Percentiles rank a stretch among this genome's conserved stretches.
phyloP scores from a whole-genome alignment of 2,797 vertebrate genomes.

The Catamblyrhynchus diadema region DNA sequence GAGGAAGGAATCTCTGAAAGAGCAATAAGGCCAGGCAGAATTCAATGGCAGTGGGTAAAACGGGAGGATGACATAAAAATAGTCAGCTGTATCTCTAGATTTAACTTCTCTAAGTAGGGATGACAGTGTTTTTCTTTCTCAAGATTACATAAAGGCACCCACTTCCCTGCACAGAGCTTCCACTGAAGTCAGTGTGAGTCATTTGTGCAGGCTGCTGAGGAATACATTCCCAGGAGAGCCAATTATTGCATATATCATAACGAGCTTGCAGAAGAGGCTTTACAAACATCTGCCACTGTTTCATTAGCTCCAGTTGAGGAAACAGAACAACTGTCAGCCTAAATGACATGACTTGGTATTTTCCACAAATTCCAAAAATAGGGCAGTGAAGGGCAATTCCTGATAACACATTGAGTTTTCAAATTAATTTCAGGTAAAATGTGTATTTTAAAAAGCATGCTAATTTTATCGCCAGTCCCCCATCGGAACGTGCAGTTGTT shows the following conservation, averaged over 20 bases:
- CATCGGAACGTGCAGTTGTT: background rate
- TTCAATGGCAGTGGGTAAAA: background rate
- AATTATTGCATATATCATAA: slow-evolving; percentile 36
- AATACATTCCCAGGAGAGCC: slow-evolving; percentile 3
- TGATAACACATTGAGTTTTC: background rate
- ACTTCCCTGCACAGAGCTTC: background rate
- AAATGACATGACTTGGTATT: background rate
- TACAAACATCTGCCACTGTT: slow-evolving; percentile 35
- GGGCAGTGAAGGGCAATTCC: background rate
- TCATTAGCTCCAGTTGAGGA: slow-evolving; percentile 19
- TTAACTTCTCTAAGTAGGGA: background rate
- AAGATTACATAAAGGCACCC: background rate
- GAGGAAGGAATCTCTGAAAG: background rate
- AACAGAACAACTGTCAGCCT: background rate
- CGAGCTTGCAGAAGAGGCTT: background rate
- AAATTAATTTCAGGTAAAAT: background rate
- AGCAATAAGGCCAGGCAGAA: background rate
- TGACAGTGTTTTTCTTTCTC: background rate
- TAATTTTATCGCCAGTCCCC: background rate
- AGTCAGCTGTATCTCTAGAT: background rate
- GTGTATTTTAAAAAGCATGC: background rate
- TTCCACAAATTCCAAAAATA: background rate
- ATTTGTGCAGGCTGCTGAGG: slow-evolving; percentile 1
- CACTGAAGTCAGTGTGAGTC: slow-evolving; percentile 1
- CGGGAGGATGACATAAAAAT: background rate